Base-by-base conservation (phyloP, 2,797 vertebrate species). In the Numenius phaeopus region DNA sequence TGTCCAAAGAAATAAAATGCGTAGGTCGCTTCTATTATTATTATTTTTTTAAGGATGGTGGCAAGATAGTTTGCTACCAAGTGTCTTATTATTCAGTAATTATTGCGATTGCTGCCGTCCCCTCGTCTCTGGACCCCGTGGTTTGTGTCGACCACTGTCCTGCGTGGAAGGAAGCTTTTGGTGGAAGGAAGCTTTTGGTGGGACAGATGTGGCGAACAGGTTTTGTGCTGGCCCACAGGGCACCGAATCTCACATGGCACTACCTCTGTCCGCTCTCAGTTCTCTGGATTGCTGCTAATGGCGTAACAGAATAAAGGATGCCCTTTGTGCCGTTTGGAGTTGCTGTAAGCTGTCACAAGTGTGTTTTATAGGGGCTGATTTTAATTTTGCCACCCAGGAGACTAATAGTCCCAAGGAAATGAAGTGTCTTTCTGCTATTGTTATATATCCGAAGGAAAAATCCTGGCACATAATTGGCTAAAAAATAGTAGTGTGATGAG, bases 401-500 rank as follows among this genome's bases (percentile, higher is more conserved):
- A 91, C 87, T 66, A 93, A 94, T 83, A 89, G 91, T 97, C 93
- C 95, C 93, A 95, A 87, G 83, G 89, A 97, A 96, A 96, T 71
- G 89, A 92, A 94, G 81, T 5, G 0, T 92, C 75, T 89, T 87
- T 94, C 81, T 97, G 86, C 95, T 96, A 96, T 96, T 97, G 97
- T 97, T 97, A 67, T 87, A 69, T 69, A 93, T 96, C 64, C 44
- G 50, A 94, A 90, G 67, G 73, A 96, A 97, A 95, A 97, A 96
- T 91, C 66, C 95, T 96, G 90, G 95, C 90, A 85, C 71, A 61
- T 96, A 96, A 95, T 91, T 97, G 94, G 75, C 94, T 96, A 85
- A 97, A 85, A 97, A 96, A 97, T 95, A 97, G 87, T 97, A 96
- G 87, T 92, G 79, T 89, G 95, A 90, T 97, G 96, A 97, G 95